Conservation (phyloP, 2,113 vertebrate genomes). For the Rostratula benghalensis region DNA sequence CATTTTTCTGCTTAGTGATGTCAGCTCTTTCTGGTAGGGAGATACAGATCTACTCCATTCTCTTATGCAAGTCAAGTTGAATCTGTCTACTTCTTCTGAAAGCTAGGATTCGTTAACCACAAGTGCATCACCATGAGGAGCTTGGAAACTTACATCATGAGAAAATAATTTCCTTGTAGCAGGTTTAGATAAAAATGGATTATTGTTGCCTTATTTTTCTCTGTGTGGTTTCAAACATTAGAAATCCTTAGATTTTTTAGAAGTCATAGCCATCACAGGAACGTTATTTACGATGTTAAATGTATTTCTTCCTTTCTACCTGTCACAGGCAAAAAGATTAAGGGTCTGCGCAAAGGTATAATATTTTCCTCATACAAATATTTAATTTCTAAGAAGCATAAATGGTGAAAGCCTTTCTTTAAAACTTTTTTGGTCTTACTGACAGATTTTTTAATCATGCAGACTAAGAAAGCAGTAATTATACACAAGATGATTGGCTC, state of each 20-base stretch:
- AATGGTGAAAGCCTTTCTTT: not conserved
- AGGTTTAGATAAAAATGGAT: not conserved
- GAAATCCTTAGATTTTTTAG: not conserved
- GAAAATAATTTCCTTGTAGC: not conserved
- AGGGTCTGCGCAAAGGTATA: not conserved
- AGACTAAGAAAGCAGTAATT: not conserved
- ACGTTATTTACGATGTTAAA: not conserved
- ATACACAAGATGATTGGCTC: not conserved
- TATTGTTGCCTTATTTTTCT: not conserved
- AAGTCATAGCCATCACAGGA: not conserved
- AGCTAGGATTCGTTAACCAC: not conserved
- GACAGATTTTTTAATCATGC: not conserved
- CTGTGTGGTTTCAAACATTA: not conserved
- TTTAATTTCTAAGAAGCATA: not conserved
- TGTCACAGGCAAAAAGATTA: not conserved
- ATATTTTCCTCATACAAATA: not conserved
- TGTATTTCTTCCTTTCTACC: not conserved
- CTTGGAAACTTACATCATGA: not conserved
- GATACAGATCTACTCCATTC: not conserved
- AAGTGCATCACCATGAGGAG: not conserved
- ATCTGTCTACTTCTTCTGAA: not conserved
- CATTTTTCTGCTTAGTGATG: not conserved
- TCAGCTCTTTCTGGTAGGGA: not conserved
- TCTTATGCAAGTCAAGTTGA: not conserved
- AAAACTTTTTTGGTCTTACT: not conserved